Base-by-base conservation (phyloP, 2,113 vertebrate species). In the Baryphthengus martii region DNA sequence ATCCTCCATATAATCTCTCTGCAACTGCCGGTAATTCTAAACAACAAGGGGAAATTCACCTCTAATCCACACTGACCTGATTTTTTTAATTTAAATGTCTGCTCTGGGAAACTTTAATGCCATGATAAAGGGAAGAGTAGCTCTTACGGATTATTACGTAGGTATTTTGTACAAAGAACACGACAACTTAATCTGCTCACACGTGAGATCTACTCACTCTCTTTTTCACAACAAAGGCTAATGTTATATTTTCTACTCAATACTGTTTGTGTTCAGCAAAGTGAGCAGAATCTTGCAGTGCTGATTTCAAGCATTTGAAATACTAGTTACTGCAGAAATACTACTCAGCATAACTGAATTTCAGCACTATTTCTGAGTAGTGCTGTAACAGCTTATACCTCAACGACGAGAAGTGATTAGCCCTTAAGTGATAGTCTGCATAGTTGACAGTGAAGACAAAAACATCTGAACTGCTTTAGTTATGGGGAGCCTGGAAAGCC, bases 1-100 rank as follows among this genome's bases (percentile, higher is more conserved):
- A 96, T 99, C 99, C 98, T 99, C 99, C 99, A 99, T 99, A 98
- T 99, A 99, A 98, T 99, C 99, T 98, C 98, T 99, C 99, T 99
- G 99, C 97, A 99, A 99, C 96, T 99, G 98, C 98, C 98, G 98
- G 98, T 99, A 99, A 98, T 99, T 99, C 99, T 99, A 98, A 97
- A 99, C 98, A 98, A 99, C 98, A 99, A 98, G 98, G 98, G 98
- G 98, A 99, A 96, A 98, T 98, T 98, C 98, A 99, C 98, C 98
- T 99, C 98, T 97, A 98, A 98, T 98, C 98, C 98, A 98, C 96
- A 98, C 84, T 96, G 97, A 96, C 96, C 97, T 96, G 93, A 94
- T 97, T 92, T 96, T 96, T 93, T 95, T 89, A 94, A 97, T 96
- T 85, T 97, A 95, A 87, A 95, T 59, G 83, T 96, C 95, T 97